These are phyloP conservation scores for Ceyx melanurus DNA, from an alignment of 2,113 vertebrate genomes.

Conservation along the genomic window DNA sequence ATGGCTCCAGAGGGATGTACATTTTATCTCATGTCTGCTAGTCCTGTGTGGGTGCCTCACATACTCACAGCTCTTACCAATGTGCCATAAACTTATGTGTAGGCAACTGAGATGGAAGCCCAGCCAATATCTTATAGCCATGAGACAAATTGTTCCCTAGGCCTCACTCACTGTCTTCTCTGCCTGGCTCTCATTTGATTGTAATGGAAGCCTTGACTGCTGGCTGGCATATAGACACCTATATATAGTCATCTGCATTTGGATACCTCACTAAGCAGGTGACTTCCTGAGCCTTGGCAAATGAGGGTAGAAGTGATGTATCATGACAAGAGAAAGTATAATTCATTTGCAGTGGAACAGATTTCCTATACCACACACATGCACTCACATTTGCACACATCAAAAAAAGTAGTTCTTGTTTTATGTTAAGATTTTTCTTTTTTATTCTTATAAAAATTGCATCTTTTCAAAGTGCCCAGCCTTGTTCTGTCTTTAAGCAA, in stretches of 20 bases:
- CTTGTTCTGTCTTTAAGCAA: background rate
- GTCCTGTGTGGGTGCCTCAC: background rate
- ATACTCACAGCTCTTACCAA: fast-evolving
- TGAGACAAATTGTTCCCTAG: background rate
- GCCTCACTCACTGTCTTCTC: background rate
- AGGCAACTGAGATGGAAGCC: background rate
- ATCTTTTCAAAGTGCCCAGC: background rate
- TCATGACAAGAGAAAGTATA: background rate
- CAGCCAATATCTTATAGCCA: background rate
- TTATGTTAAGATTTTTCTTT: background rate
- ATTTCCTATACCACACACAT: background rate
- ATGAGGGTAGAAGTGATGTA: background rate
- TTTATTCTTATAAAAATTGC: background rate
- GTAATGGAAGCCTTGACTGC: background rate
- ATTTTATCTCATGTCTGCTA: background rate
- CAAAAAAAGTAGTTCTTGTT: background rate
- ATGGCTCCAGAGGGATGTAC: background rate
- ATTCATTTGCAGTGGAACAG: background rate
- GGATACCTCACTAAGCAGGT: background rate
- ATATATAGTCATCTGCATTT: background rate
- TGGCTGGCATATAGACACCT: background rate
- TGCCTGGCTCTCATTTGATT: background rate
- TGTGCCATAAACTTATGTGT: background rate
- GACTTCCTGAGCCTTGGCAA: background rate
- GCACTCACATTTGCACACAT: background rate